A percentile compares a stretch with the other conserved stretches of the same genome.
Conservation (phyloP, 1,140 invertebrate species). For the Trialeurodes vaporariorum region DNA sequence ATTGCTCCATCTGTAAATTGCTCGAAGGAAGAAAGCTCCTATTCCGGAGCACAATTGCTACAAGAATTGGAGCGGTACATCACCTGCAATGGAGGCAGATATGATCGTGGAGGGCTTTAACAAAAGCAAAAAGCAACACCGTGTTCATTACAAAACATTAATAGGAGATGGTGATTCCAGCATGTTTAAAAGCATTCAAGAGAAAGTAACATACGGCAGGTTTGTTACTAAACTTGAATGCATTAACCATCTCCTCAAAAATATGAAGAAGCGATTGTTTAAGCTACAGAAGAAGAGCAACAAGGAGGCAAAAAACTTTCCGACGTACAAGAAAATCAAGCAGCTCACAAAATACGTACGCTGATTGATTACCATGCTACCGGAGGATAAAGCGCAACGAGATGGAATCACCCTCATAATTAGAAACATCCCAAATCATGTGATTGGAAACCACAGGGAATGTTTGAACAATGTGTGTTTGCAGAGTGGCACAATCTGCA, state of each 20-base stretch:
- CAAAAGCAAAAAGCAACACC: not conserved
- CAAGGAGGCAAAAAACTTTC: not conserved
- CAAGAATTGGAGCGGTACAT: slow-evolving; percentile 23
- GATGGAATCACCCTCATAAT: too few species aligned
- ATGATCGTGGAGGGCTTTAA: slow-evolving; percentile 24
- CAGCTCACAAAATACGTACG: not conserved
- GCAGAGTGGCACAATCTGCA: too few species aligned
- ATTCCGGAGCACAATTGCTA: not conserved
- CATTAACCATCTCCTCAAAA: slow-evolving; percentile 1
- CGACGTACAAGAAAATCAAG: not conserved
- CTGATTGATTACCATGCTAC: too few species aligned
- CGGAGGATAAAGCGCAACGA: not conserved
- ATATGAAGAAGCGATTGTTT: not conserved
- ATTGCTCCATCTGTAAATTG: not conserved
- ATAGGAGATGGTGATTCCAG: slow-evolving; percentile 12
- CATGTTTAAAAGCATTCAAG: not conserved
- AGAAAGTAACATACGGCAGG: slow-evolving; percentile 4
- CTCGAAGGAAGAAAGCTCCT: too few species aligned
- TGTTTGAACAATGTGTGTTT: not conserved
- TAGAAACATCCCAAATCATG: not conserved
- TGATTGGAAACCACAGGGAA: not conserved
- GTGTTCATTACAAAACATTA: not conserved
- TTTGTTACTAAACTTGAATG: slow-evolving; percentile 5
- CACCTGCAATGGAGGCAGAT: slow-evolving; percentile 26
- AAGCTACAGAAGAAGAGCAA: not conserved